A percentile compares a stretch with the other conserved stretches of the same genome.
Conservation (phyloP, 2,888 invertebrate species). For the Orchestes rusci region DNA sequence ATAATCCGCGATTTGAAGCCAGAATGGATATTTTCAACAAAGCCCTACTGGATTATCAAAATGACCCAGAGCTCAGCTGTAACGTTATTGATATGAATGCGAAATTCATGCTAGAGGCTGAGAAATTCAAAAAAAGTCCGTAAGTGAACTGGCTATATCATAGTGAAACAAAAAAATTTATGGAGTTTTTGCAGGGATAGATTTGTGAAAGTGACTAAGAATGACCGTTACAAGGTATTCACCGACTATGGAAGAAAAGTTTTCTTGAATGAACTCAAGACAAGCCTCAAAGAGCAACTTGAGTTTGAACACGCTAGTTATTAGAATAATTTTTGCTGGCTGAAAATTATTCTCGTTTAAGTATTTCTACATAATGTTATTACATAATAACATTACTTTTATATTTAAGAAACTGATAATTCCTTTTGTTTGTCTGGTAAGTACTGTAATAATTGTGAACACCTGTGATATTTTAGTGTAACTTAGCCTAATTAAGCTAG, state of each 20-base stretch:
- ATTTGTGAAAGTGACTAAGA: slow-evolving; percentile 31
- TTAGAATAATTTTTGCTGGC: no score
- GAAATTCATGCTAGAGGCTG: slow-evolving; percentile 30
- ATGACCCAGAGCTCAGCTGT: slow-evolving; percentile 26
- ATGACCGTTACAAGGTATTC: slow-evolving; percentile 34
- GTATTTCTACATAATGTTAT: slow-evolving; percentile 11
- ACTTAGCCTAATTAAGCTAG: no score
- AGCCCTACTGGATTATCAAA: slow-evolving; percentile 32
- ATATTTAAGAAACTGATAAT: no score
- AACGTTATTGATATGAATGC: slow-evolving; percentile 34
- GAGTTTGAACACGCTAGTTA: slow-evolving; percentile 31
- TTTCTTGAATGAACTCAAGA: slow-evolving; percentile 31
- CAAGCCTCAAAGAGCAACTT: slow-evolving; percentile 31
- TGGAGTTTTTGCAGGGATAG: slow-evolving; percentile 28
- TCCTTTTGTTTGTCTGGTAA: no score
- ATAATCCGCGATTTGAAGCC: slow-evolving; percentile 21
- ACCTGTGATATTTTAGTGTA: slow-evolving; percentile 13
- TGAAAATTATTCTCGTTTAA: no score
- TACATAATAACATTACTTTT: slow-evolving; percentile 17
- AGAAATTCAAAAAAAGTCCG: slow-evolving; percentile 31
- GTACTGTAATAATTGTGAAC: slow-evolving; percentile 4
- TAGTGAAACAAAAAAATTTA: slow-evolving; percentile 1
- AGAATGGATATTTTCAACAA: slow-evolving; percentile 34
- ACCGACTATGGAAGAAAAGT: slow-evolving; percentile 35
- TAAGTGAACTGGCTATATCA: slow-evolving; percentile 27